These are phyloP conservation scores for Phrynocephalus forsythii DNA, from an alignment of 2,797 vertebrate species.

Conservation along the genomic window DNA sequence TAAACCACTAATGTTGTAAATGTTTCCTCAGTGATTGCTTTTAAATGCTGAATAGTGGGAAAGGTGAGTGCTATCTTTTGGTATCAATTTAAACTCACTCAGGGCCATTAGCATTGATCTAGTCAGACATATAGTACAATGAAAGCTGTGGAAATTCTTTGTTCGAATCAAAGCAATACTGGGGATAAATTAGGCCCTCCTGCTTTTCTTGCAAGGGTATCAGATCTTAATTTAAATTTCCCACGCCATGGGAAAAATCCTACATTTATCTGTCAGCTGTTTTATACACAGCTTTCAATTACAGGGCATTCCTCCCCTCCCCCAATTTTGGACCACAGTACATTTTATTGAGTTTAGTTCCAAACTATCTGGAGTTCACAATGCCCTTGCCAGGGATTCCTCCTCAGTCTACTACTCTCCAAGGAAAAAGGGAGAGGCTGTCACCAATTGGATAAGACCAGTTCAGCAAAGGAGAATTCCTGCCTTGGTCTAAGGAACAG, in stretches of 20 bases:
- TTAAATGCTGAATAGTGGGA: constrained; percentile 37
- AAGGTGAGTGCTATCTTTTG: constrained; percentile 52
- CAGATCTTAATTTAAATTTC: not conserved
- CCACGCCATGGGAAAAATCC: not conserved
- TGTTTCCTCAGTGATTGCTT: constrained; percentile 47
- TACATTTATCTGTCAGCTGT: not conserved
- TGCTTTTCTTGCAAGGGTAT: not conserved
- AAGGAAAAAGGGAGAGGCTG: too few relatives aligned
- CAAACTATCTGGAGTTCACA: fast-evolving
- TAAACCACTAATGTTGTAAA: constrained; percentile 34
- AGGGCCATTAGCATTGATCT: constrained; percentile 43
- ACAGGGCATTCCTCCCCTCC: not conserved
- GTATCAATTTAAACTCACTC: constrained; percentile 50
- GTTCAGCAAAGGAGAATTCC: too few relatives aligned
- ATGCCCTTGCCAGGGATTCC: too few relatives aligned
- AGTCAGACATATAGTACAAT: constrained; percentile 29
- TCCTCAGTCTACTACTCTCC: too few relatives aligned
- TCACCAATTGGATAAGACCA: too few relatives aligned
- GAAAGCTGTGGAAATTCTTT: not conserved
- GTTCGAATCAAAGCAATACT: not conserved
- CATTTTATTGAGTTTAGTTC: not conserved
- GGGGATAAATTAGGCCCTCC: not conserved
- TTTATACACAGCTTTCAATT: not conserved
- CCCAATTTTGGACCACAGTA: not conserved
- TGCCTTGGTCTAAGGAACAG: too few relatives aligned